phyloP scores from a whole-genome alignment of 2,888 invertebrate species.

The Ptilodon capucinus region DNA sequence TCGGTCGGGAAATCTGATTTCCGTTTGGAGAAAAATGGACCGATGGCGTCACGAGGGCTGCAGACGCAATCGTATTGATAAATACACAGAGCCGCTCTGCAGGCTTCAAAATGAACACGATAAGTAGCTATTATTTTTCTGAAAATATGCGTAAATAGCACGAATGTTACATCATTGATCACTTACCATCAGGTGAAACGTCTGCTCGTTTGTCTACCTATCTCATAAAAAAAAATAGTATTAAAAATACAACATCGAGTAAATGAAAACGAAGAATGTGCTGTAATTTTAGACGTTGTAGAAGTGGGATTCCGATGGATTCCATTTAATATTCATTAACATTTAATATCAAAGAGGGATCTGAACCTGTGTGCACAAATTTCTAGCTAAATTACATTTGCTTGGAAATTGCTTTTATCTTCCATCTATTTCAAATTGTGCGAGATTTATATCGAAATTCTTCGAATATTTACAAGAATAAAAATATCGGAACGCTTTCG shows the following conservation, averaged over 20 bases:
- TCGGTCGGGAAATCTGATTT: slow-evolving; percentile 78
- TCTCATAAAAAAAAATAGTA: no score
- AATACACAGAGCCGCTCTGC: no score
- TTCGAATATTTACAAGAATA: slow-evolving; percentile 4
- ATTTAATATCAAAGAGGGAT: not conserved
- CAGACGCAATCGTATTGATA: no score
- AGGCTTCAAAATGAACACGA: no score
- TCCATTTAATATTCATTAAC: not conserved
- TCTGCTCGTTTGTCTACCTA: no score
- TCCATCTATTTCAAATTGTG: slow-evolving; percentile 8
- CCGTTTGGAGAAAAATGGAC: slow-evolving; percentile 72
- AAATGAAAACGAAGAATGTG: not conserved
- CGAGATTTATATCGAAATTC: slow-evolving; percentile 2
- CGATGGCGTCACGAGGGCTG: no score
- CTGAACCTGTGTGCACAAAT: slow-evolving; percentile 1
- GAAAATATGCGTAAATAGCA: no score
- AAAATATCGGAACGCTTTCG: slow-evolving; percentile 15
- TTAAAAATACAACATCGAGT: no score
- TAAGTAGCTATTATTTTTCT: no score
- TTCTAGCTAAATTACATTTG: slow-evolving; percentile 21
- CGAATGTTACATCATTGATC: no score
- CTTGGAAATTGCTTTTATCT: slow-evolving; percentile 13
- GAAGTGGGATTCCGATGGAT: not conserved
- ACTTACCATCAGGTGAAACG: no score
- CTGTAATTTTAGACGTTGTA: not conserved